A percentile compares a stretch with the other conserved stretches of the same genome.
These are phyloP conservation scores for Neuroterus valhalla DNA, from an alignment of 1,140 invertebrate genomes.

Conservation along the genomic window DNA sequence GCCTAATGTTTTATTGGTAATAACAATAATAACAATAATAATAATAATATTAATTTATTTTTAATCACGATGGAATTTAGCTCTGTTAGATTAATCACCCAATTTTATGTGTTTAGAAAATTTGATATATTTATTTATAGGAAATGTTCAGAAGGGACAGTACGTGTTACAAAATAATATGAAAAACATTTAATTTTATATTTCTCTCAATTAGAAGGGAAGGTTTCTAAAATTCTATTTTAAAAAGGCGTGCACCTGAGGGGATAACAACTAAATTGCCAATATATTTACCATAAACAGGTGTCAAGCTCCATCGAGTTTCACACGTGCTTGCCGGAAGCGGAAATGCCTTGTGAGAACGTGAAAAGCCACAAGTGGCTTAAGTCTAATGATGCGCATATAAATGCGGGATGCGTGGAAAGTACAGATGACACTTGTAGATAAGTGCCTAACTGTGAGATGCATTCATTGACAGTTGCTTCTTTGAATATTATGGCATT, in stretches of 20 bases:
- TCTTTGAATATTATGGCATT: constrained; percentile 12
- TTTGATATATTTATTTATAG: too few relatives aligned
- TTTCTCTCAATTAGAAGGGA: too few relatives aligned
- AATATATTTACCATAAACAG: constrained; percentile 35
- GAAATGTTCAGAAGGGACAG: too few relatives aligned
- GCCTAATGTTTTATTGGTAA: too few relatives aligned
- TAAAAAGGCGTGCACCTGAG: neutral
- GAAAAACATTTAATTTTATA: too few relatives aligned
- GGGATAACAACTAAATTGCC: neutral
- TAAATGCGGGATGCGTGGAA: constrained; percentile 55
- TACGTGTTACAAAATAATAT: too few relatives aligned
- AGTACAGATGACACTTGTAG: constrained; percentile 61
- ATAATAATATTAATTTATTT: too few relatives aligned
- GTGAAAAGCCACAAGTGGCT: constrained; percentile 57
- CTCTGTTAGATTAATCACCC: too few relatives aligned
- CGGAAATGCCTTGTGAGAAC: constrained; percentile 64
- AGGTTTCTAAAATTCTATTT: too few relatives aligned
- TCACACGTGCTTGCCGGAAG: constrained; percentile 64
- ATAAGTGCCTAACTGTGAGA: constrained; percentile 50
- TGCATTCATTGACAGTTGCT: constrained; percentile 34
- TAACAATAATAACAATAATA: too few relatives aligned
- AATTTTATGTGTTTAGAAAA: too few relatives aligned
- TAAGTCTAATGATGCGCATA: constrained; percentile 62
- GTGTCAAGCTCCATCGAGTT: constrained; percentile 57
- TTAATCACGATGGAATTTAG: too few relatives aligned